Base-by-base conservation (phyloP, 2,888 invertebrate species). In the Erannis defoliaria region DNA sequence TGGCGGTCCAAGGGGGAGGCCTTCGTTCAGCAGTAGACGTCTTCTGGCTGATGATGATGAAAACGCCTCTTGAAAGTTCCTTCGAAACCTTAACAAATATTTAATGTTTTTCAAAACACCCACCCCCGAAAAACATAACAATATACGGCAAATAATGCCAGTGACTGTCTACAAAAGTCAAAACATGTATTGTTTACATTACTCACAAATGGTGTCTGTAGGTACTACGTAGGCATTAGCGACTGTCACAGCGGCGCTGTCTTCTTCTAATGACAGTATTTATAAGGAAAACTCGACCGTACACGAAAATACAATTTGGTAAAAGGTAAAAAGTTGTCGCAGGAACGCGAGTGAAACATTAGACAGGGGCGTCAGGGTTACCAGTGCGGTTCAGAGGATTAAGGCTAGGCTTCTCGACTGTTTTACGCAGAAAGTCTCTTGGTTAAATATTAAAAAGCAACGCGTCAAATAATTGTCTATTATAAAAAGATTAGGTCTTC, bases 231-330 rank as follows among this genome's bases (percentile, higher is more conserved):
- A 82, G 80, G 85, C 89, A 90, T 93, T 90, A 91, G 84, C 88
- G 85, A 85, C 89, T 91, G 92, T 90, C 92, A 85, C 81, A 72
- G 78, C 81, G 86, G 83, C 82, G 81, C 84, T 86, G 86, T 87
- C 88, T 89, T 45, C 37, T n/a, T 55, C 46, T 93, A 92, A 93
- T 93, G 90, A 92, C 89, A 90, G 90, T 91, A 90, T 92, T 93
- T 92, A 91, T 91, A 91, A 91, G 90, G 90, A 91, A 91, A 93
- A 90, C 85, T 91, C 89, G 82, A 80, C 78, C 77, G 86, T 90
- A 92, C 92, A 93, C 86, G 92, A 90, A 90, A 93, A 93, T 86
- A 93, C 92, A 91, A 92, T 93, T 92, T 90, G 88, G 90, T 89
- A 84, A 86, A 90, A 90, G 88, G 90, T 86, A 85, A 82, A 71